Percentiles rank a stretch among this genome's conserved stretches.
Conservation (phyloP, 2,113 vertebrate genomes). For the mouse (Mus musculus) region GRCm39 chr1:132537001-132537500, state of each 20-base stretch:
- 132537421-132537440: background rate
- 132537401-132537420: background rate
- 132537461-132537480: background rate
- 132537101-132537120: too few relatives aligned
- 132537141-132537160: too few relatives aligned
- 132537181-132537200: too few relatives aligned
- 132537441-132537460: background rate
- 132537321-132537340: background rate
- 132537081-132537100: background rate
- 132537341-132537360: background rate
- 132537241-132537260: too few relatives aligned
- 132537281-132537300: background rate
- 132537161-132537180: too few relatives aligned
- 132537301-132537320: background rate
- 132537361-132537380: background rate
- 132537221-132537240: too few relatives aligned
- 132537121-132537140: too few relatives aligned
- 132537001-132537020: background rate
- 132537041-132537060: background rate
- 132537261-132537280: background rate
- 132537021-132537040: accelerated
- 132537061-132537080: background rate
- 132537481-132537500: conserved; percentile 87
- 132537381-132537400: accelerated
- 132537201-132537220: too few relatives aligned